Evolutionary conservation across 2,888 invertebrate genomes (phyloP), one percentile per base, ranked within the genome.

Genomic region (Vannuccia rotundouncinata): DNA sequence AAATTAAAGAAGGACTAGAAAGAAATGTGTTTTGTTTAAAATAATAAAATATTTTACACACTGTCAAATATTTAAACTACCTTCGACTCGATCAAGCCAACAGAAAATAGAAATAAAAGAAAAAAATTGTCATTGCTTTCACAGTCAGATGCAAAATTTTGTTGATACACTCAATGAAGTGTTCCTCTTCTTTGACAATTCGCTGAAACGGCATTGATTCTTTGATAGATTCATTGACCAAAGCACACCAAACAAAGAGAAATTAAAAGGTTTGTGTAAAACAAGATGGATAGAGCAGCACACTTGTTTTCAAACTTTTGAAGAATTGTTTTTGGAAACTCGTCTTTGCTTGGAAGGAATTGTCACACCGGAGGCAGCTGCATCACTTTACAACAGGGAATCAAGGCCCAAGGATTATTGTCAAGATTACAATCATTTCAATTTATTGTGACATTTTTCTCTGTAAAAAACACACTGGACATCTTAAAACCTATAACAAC

Each of bases 261-360:
- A 66, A 66, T 27, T 66, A 27, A 66, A 22, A 22, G 66, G 66
- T 66, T 66, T 66, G 25, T 66, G 22, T 22, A 66, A 66, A 66
- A 66, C 66, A 66, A 66, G 66, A 27, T 66, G 66, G 66, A 27
- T 66, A 66, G 66, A 66, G 66, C 66, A 27, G 25, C 10, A 66
- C 66, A 22, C 66, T 22, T 66, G 66, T 66, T 27, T 66, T 66
- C 22, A 66, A 45, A 66, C 66, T 27, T 66, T 66, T 66, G 66
- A 66, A 66, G 66, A 66, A 66, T 66, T 66, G 25, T 66, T 66
- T 66, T 17, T 22, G 25, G 66, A 66, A 66, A 66, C 66, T 17
- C 25, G 66, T 66, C 13, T 17, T 66, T 66, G 66, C 66, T 66
- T 66, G 25, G 66, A 66, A 66, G 66, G 22, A 17, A 66, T 66